Evolutionary conservation across 2,113 vertebrate species (phyloP).

Genomic region (Lycaon pictus): DNA sequence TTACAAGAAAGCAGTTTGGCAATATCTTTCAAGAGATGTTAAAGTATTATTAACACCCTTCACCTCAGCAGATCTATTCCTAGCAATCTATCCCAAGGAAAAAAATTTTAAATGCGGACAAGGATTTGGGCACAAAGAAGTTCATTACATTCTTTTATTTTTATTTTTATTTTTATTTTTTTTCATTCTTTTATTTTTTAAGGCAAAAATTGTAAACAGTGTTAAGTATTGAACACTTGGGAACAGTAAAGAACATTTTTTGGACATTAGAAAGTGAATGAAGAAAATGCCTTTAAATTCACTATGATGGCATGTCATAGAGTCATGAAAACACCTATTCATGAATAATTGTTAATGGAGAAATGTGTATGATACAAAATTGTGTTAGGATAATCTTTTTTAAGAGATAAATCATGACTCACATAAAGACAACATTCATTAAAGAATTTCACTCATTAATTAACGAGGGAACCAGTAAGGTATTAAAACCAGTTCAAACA

Average conservation of each 20-base stretch:
- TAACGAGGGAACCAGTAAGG: not conserved
- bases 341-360: not conserved
- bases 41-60: not conserved
- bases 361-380: not conserved
- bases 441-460: constrained; percentile 32
- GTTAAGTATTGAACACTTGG: not conserved
- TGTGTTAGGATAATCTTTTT: not conserved
- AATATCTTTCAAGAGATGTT: not conserved
- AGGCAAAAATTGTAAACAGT: not conserved
- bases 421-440: not conserved
- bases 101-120: not conserved
- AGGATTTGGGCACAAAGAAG: not conserved
- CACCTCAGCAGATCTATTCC: not conserved
- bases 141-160: not conserved
- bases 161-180: no score
- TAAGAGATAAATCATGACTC: not conserved
- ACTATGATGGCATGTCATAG: not conserved
- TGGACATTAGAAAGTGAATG: not conserved
- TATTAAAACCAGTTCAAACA: constrained; percentile 41
- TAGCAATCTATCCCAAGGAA: not conserved
- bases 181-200: not conserved
- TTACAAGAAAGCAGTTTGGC: not conserved
- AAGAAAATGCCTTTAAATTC: not conserved
- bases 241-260: not conserved
- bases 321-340: not conserved